These are phyloP conservation scores for Adelognathus sp. DNA, from an alignment of 2,888 invertebrate species.

Conservation along the genomic window DNA sequence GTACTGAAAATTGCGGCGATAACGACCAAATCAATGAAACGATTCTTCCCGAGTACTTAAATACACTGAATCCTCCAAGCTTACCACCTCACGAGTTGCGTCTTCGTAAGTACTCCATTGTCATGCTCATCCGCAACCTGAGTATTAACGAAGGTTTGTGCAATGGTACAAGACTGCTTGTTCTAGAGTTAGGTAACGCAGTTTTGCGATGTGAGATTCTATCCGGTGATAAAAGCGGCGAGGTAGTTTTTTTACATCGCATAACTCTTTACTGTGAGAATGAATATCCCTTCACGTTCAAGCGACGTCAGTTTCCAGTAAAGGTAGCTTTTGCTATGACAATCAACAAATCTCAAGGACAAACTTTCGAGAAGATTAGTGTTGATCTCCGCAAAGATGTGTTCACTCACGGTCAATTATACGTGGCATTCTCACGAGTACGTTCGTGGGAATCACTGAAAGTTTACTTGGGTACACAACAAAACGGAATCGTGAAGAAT, in stretches of 20 bases:
- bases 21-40: constrained; percentile 27
- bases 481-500: constrained; percentile 3
- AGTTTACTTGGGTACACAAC: constrained; percentile 3
- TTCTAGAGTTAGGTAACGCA: constrained; percentile 52
- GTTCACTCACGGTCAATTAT: neutral
- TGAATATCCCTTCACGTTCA: constrained; percentile 37
- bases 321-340: constrained; percentile 27
- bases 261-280: constrained; percentile 56
- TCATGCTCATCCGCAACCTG: constrained; percentile 61
- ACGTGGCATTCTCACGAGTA: neutral
- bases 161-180: constrained; percentile 60
- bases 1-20: constrained; percentile 37
- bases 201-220: constrained; percentile 58
- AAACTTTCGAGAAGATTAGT: constrained; percentile 20
- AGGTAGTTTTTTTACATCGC: constrained; percentile 47
- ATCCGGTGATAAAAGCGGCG: constrained; percentile 53
- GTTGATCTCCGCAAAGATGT: constrained; percentile 9
- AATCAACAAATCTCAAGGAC: constrained; percentile 18
- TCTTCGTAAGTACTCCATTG: constrained; percentile 48
- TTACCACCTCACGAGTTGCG: constrained; percentile 56
- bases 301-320: constrained; percentile 26
- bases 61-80: constrained; percentile 46
- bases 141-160: constrained; percentile 58
- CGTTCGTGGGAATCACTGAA: constrained; percentile 15
- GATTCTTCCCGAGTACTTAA: constrained; percentile 52